phyloP scores from a whole-genome alignment of 2,797 vertebrate genomes.

The Pantherophis vulpinus region DNA sequence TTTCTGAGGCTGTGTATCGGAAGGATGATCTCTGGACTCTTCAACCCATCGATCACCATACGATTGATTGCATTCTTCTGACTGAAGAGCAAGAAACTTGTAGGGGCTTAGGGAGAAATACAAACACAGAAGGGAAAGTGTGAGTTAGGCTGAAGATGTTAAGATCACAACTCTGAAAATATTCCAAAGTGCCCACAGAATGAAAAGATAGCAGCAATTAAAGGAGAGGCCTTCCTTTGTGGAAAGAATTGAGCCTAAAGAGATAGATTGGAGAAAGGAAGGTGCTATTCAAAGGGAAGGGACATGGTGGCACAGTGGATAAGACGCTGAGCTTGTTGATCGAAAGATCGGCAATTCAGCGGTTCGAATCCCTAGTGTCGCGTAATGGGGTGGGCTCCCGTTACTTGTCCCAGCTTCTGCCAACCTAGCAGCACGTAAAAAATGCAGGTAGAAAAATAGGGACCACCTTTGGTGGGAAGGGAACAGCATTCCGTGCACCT shows the following conservation, averaged over 20 bases:
- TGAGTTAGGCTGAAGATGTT: not conserved
- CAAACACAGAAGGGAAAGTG: not conserved
- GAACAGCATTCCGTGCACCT: too few species aligned
- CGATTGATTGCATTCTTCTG: slow-evolving; percentile 95
- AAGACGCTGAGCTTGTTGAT: too few species aligned
- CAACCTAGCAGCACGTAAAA: too few species aligned
- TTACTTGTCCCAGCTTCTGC: too few species aligned
- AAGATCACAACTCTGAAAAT: not conserved
- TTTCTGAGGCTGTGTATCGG: slow-evolving; percentile 93
- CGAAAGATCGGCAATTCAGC: too few species aligned
- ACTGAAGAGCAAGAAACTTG: slow-evolving; percentile 94
- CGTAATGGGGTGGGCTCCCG: too few species aligned
- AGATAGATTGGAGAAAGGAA: not conserved
- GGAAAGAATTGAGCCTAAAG: not conserved
- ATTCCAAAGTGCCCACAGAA: not conserved
- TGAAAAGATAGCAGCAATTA: not conserved
- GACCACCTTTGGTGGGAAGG: too few species aligned
- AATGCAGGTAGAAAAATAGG: too few species aligned
- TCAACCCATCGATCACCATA: slow-evolving; percentile 97
- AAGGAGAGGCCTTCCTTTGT: not conserved
- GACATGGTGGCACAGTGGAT: too few species aligned
- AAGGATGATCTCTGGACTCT: slow-evolving; percentile 96
- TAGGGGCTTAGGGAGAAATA: slow-evolving; percentile 78
- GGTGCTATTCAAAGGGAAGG: not conserved
- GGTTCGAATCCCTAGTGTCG: too few species aligned